These are phyloP conservation scores for Pediacus dermestoides DNA, from an alignment of 2,888 invertebrate species.

Conservation along the genomic window DNA sequence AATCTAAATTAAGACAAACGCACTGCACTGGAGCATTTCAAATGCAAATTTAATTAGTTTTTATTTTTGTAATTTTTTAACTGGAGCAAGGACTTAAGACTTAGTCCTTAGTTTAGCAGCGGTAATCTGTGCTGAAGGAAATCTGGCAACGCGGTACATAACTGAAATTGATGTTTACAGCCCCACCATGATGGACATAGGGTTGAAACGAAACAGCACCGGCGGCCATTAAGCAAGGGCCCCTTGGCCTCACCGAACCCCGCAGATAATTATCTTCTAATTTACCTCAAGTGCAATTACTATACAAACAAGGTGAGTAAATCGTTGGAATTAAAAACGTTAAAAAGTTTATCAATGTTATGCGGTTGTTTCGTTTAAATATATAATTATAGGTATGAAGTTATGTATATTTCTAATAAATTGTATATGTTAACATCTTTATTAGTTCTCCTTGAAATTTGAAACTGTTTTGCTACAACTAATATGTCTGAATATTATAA, in stretches of 20 bases:
- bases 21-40: slow-evolving; percentile 23
- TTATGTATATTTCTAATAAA: too few species aligned
- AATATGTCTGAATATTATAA: too few species aligned
- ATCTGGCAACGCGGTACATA: slow-evolving; percentile 3
- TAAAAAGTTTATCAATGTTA: too few species aligned
- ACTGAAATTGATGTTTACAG: slow-evolving; percentile 1
- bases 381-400: too few species aligned
- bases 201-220: slow-evolving; percentile 31
- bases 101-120: not conserved
- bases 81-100: too few species aligned
- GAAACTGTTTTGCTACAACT: too few species aligned
- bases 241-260: slow-evolving; percentile 17
- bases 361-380: too few species aligned
- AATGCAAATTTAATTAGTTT: slow-evolving; percentile 42
- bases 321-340: too few species aligned
- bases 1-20: slow-evolving; percentile 45
- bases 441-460: too few species aligned
- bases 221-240: slow-evolving; percentile 29
- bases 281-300: slow-evolving; percentile 22
- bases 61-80: slow-evolving; percentile 4
- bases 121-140: not conserved
- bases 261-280: slow-evolving; percentile 23
- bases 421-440: too few species aligned
- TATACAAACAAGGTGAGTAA: too few species aligned
- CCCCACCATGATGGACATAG: slow-evolving; percentile 30